Evolutionary conservation across 2,888 invertebrate genomes (phyloP).

Genomic region (Cynaeus angustus): DNA sequence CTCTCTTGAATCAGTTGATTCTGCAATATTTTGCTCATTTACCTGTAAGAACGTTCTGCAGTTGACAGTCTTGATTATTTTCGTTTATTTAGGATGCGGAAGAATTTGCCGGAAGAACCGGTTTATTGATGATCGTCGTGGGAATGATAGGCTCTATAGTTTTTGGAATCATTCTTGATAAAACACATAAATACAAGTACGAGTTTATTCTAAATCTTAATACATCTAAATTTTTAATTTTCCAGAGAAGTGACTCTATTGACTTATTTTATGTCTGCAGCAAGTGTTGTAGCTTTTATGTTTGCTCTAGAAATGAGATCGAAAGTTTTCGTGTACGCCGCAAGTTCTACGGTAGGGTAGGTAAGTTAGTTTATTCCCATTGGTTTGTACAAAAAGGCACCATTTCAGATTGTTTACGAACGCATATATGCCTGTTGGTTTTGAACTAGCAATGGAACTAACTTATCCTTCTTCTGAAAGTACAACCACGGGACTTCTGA

Average conservation of each 20-base stretch:
- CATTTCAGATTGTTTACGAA: conserved; percentile 59
- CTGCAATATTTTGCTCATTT: conserved; percentile 80
- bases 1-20: conserved; percentile 91
- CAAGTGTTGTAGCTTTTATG: conserved; percentile 56
- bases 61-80: conserved; percentile 8
- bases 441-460: conserved; percentile 62
- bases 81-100: conserved; percentile 73
- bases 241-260: conserved; percentile 57
- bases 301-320: conserved; percentile 57
- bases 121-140: conserved; percentile 90
- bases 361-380: background rate
- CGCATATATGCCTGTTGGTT: conserved; percentile 61
- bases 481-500: conserved; percentile 61
- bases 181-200: conserved; percentile 94
- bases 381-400: too few species aligned
- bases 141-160: conserved; percentile 94
- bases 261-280: conserved; percentile 54
- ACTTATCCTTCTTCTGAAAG: conserved; percentile 62
- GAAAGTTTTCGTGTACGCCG: conserved; percentile 57
- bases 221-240: conserved; percentile 8
- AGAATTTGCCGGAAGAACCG: conserved; percentile 90
- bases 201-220: conserved; percentile 3
- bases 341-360: conserved; percentile 60
- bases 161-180: conserved; percentile 93
- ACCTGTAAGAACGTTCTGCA: conserved; percentile 69